Conservation (phyloP, 2,888 invertebrate genomes). For the Ptychoptera contaminata region DNA sequence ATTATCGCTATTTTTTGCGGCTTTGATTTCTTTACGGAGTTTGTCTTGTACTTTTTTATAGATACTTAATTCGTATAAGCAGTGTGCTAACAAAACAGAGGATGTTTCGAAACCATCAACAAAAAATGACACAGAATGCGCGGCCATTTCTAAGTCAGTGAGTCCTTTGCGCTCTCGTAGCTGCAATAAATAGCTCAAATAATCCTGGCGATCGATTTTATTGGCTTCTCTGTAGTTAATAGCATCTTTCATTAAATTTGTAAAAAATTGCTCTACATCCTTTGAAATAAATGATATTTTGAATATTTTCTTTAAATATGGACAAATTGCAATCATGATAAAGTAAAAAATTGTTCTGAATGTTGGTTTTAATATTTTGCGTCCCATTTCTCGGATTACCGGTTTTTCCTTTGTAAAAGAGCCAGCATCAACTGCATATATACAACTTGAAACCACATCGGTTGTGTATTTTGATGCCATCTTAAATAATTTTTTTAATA, state of each 20-base stretch:
- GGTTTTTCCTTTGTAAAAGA: slow-evolving; percentile 12
- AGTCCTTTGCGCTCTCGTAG: slow-evolving; percentile 14
- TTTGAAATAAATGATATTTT: slow-evolving; percentile 8
- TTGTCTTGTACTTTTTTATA: slow-evolving; percentile 14
- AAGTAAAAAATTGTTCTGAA: slow-evolving; percentile 5
- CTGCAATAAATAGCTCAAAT: slow-evolving; percentile 13
- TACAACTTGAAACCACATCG: slow-evolving; percentile 18
- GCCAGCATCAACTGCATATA: slow-evolving; percentile 23
- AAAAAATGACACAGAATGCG: slow-evolving; percentile 17
- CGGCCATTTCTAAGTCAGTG: slow-evolving; percentile 16
- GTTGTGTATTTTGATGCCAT: slow-evolving; percentile 13
- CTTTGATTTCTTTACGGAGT: slow-evolving; percentile 16
- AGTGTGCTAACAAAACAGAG: slow-evolving; percentile 14
- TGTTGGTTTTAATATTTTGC: slow-evolving; percentile 7
- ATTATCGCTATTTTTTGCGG: slow-evolving; percentile 10
- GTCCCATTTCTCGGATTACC: slow-evolving; percentile 9
- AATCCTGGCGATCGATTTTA: slow-evolving; percentile 12
- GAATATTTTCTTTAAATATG: slow-evolving; percentile 10
- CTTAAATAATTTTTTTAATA: slow-evolving; percentile 9
- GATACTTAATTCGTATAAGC: slow-evolving; percentile 15
- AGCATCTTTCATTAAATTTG: slow-evolving; percentile 11
- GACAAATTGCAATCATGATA: slow-evolving; percentile 9
- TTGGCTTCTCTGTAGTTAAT: slow-evolving; percentile 8
- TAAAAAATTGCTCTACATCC: slow-evolving; percentile 11
- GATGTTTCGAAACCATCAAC: slow-evolving; percentile 21